phyloP scores from a whole-genome alignment of 2,888 invertebrate genomes.

The Germaria angustata region DNA sequence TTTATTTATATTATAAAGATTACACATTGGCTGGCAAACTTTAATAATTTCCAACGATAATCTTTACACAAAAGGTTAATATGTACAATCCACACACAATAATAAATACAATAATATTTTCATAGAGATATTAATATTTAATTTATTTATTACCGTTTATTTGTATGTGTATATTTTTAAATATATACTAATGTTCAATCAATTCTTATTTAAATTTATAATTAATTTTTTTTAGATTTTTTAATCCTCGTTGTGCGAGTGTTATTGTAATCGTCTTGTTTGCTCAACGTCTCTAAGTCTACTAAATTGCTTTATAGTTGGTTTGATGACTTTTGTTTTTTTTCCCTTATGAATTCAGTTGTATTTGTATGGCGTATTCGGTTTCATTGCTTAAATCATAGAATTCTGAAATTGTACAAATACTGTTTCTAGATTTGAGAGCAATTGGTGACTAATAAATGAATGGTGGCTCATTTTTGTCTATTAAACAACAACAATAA shows the following conservation, averaged over 20 bases:
- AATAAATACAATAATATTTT: constrained; percentile 1
- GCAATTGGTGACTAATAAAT: too few relatives aligned
- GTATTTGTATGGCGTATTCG: constrained; percentile 24
- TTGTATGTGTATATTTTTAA: background rate
- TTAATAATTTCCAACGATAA: background rate
- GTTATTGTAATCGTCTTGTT: constrained; percentile 64
- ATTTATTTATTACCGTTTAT: background rate
- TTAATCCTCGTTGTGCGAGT: constrained; percentile 51
- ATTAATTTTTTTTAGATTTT: too few relatives aligned
- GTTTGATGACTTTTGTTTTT: constrained; percentile 38
- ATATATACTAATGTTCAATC: too few relatives aligned
- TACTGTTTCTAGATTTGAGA: too few relatives aligned
- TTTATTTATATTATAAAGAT: background rate
- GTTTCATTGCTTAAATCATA: background rate
- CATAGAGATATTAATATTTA: background rate
- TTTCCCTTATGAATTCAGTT: background rate
- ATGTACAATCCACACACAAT: too few relatives aligned
- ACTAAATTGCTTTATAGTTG: constrained; percentile 69
- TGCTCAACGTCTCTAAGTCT: constrained; percentile 72
- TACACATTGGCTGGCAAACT: background rate
- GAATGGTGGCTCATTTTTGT: too few relatives aligned
- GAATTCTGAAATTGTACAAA: background rate
- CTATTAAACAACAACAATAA: too few relatives aligned
- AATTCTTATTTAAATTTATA: too few relatives aligned
- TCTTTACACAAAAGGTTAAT: background rate